A percentile compares a stretch with the other conserved stretches of the same genome.
phyloP scores from a whole-genome alignment of 2,113 vertebrate species.

The Halcyon malimbica region DNA sequence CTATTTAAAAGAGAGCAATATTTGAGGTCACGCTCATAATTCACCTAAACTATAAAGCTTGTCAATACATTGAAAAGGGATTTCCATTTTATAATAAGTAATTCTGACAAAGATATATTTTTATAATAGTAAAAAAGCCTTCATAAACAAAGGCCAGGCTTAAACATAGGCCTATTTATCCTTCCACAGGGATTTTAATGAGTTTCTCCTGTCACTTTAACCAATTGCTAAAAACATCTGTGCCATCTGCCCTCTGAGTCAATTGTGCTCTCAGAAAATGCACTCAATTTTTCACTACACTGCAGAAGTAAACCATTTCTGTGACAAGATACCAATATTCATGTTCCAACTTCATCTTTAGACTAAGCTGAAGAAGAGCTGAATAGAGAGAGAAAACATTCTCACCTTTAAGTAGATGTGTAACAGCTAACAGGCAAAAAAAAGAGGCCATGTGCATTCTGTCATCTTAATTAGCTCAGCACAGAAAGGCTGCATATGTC shows the following conservation, averaged over 20 bases:
- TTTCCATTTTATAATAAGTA: not conserved
- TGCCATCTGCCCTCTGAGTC: not conserved
- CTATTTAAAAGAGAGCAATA: not conserved
- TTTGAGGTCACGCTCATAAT: not conserved
- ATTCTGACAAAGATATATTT: not conserved
- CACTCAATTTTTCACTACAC: not conserved
- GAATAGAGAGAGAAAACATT: not conserved
- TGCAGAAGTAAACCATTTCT: not conserved
- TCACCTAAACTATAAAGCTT: not conserved
- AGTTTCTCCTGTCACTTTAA: constrained; percentile 24
- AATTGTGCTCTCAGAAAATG: not conserved
- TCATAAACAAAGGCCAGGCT: not conserved
- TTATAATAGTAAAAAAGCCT: not conserved
- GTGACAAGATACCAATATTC: not conserved
- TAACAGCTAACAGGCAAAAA: not conserved
- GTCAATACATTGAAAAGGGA: not conserved
- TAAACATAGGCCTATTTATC: not conserved
- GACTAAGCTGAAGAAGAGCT: not conserved
- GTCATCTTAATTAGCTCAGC: not conserved
- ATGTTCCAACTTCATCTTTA: not conserved
- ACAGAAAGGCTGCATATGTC: not conserved
- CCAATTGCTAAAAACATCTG: constrained; percentile 19
- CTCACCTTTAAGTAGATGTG: not conserved
- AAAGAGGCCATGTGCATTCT: not conserved
- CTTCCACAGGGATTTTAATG: not conserved